These are phyloP conservation scores for Ataeniobius toweri DNA, from an alignment of 2,797 vertebrate genomes.

Conservation along the genomic window DNA sequence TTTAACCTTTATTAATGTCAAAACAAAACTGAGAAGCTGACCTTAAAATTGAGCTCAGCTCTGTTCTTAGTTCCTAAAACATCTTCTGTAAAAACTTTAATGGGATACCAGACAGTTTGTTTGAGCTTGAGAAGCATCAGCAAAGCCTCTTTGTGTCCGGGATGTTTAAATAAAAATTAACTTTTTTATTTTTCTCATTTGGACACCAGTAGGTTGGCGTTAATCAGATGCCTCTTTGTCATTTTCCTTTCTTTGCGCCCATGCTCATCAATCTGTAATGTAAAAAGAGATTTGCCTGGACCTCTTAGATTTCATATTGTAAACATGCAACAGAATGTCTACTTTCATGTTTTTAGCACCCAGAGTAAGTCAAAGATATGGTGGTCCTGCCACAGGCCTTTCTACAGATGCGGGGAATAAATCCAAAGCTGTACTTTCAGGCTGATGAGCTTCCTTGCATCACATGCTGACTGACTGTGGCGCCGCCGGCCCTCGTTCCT, in stretches of 20 bases:
- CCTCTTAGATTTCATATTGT: background rate
- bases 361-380: background rate
- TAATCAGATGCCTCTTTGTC: background rate
- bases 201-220: too few relatives aligned
- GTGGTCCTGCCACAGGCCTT: constrained; percentile 20
- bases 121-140: too few relatives aligned
- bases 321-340: background rate
- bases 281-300: background rate
- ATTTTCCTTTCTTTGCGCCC: background rate
- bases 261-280: background rate
- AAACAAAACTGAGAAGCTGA: too few relatives aligned
- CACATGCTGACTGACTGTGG: constrained; percentile 44
- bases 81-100: background rate
- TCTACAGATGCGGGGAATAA: constrained; percentile 23
- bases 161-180: too few relatives aligned
- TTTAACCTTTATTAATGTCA: too few relatives aligned
- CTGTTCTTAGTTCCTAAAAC: background rate
- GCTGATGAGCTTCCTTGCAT: constrained; percentile 26
- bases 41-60: too few relatives aligned
- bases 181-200: too few relatives aligned
- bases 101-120: too few relatives aligned
- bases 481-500: constrained; percentile 37
- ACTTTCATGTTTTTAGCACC: constrained; percentile 7
- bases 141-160: too few relatives aligned
- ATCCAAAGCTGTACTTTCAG: constrained; percentile 25